Evolutionary conservation across 2,113 vertebrate genomes (phyloP).

Genomic region (Callipepla californica): DNA sequence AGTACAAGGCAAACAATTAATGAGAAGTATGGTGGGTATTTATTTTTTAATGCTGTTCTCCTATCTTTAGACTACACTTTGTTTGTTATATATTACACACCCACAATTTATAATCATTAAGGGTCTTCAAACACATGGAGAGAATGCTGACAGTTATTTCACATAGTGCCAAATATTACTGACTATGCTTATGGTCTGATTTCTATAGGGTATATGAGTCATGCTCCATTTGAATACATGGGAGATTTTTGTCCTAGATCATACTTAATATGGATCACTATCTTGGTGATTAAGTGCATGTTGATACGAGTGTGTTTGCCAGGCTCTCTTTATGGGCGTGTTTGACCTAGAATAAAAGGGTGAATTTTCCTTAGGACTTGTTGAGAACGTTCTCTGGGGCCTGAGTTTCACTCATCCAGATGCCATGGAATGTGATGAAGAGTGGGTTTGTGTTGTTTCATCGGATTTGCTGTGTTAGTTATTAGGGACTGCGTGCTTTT

Average conservation of each 20-base stretch:
- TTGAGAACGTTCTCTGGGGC: neutral
- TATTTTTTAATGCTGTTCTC: neutral
- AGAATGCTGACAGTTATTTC: neutral
- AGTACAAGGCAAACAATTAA: neutral
- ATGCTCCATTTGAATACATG: neutral
- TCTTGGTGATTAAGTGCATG: neutral
- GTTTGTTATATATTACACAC: neutral
- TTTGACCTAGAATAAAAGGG: neutral
- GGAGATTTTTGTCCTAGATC: neutral
- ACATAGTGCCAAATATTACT: neutral
- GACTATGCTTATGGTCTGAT: neutral
- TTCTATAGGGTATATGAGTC: neutral
- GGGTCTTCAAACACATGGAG: neutral
- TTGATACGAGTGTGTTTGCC: neutral
- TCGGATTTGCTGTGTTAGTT: neutral
- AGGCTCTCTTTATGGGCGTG: neutral
- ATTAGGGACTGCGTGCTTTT: neutral
- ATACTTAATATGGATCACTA: neutral
- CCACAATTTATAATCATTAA: neutral
- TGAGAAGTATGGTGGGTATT: neutral
- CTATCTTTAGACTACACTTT: neutral
- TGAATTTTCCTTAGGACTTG: constrained; percentile 14
- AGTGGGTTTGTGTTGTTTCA: neutral
- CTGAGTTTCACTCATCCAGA: neutral
- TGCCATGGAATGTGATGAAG: neutral